Evolutionary conservation across 2,888 invertebrate genomes (phyloP).

Genomic region (Polymixis flavicincta): DNA sequence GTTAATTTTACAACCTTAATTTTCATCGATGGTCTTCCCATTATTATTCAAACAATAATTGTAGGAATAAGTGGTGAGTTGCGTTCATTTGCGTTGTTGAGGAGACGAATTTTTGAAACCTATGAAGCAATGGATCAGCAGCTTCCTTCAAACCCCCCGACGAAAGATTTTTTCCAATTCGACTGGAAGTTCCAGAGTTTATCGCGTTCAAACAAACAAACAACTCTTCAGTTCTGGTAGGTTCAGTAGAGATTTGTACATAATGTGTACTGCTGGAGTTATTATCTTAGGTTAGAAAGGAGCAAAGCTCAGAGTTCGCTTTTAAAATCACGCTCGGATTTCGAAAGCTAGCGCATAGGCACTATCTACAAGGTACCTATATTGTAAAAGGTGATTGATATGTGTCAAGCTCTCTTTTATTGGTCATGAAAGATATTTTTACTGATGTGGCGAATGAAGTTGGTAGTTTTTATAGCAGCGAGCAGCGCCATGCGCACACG

Average conservation of each 20-base stretch:
- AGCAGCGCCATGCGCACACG: too few species aligned
- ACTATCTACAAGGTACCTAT: too few species aligned
- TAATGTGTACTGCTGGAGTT: constrained; percentile 1
- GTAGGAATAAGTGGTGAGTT: background rate
- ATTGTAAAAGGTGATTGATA: background rate
- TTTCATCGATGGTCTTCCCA: background rate
- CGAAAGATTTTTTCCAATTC: too few species aligned
- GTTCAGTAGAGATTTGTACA: background rate
- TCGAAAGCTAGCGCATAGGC: background rate
- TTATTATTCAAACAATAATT: background rate
- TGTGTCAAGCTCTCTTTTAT: background rate
- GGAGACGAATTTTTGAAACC: too few species aligned
- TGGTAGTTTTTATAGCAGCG: background rate
- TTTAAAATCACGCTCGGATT: background rate
- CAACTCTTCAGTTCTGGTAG: too few species aligned
- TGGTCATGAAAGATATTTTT: background rate
- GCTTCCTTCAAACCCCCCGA: too few species aligned
- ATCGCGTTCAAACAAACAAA: too few species aligned
- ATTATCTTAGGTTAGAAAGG: constrained; percentile 7
- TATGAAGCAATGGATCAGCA: too few species aligned
- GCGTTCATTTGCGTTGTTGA: too few species aligned
- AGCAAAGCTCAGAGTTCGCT: constrained; percentile 4
- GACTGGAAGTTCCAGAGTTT: too few species aligned
- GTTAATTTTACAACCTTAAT: background rate
- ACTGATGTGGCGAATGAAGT: background rate